Evolutionary conservation across 2,113 vertebrate genomes (phyloP), one percentile per base, ranked within the genome.

Genomic region (Pogonocichla stellata): DNA sequence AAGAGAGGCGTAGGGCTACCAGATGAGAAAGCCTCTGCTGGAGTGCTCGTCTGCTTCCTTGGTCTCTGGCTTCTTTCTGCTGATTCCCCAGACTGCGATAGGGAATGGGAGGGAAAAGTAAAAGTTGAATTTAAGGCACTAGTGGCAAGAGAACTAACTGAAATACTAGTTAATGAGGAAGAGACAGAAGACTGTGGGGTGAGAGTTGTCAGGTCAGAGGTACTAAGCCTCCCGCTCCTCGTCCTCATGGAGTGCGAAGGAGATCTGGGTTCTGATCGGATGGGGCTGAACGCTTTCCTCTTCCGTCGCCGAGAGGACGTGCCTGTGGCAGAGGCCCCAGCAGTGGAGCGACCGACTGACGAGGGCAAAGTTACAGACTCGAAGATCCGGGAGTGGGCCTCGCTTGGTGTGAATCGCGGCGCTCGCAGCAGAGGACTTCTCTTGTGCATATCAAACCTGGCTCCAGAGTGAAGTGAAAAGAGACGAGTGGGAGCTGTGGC

Each of bases 181-280:
- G 98, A 98, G 97, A 96, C 97, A 42, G 97, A 97, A 47, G 98
- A 96, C n/a, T 95, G 97, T 3, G 98, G 97, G 75, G 98, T 96
- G 92, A 98, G 97, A 48, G 98, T 83, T 25, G 98, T 86, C 80
- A 98, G 97, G 82, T 99, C 98, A 40, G 98, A 98, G 77, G 98
- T 95, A 84, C 98, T 99, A 22, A 98, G 98, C 92, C 99, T 98
- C 92, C 99, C 99, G 26, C 99, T 99, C 97, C 99, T 98, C 6
- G 99, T 99, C 93, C 99, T 99, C 99, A 99, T 99, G 84, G 99
- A 99, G 98, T 99, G 99, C 1, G 99, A 99, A 56, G 99, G 99
- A 90, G 99, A 99, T 43, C 99, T 98, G 36, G 99, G 98, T 19
- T 99, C 99, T 1, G 98, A 98, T 31, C 98, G 98, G 61, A 98